A percentile compares a stretch with the other conserved stretches of the same genome.
These are phyloP conservation scores for Phyllotreta cruciferae DNA, from an alignment of 2,888 invertebrate genomes.

Conservation along the genomic window DNA sequence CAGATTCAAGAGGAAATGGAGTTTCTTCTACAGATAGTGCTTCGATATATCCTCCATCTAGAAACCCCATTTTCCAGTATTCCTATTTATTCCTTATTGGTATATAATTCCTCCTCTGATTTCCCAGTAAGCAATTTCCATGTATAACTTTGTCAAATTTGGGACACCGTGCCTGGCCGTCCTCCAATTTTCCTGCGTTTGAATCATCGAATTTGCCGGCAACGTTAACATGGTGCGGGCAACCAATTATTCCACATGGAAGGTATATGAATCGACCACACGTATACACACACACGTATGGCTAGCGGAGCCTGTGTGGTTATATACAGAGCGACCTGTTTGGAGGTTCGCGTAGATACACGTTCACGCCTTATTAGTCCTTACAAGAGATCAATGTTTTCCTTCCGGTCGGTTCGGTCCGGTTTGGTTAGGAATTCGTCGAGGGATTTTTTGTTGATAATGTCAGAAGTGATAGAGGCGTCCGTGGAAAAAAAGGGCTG, in stretches of 20 bases:
- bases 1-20: too few relatives aligned
- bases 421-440: too few relatives aligned
- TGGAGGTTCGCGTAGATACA: constrained; percentile 23
- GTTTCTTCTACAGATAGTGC: too few relatives aligned
- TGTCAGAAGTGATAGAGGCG: constrained; percentile 11
- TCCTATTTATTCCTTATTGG: too few relatives aligned
- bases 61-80: too few relatives aligned
- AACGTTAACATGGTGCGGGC: constrained; percentile 19
- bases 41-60: too few relatives aligned
- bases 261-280: constrained; percentile 30
- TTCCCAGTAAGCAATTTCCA: neutral
- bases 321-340: constrained; percentile 19
- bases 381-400: constrained; percentile 45
- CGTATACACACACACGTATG: constrained; percentile 18
- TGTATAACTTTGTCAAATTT: neutral
- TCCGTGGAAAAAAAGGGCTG: too few relatives aligned
- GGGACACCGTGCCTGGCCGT: constrained; percentile 9
- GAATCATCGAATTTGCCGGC: constrained; percentile 23
- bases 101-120: too few relatives aligned
- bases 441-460: neutral
- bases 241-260: constrained; percentile 35
- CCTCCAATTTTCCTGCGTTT: constrained; percentile 14
- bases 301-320: constrained; percentile 12
- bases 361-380: constrained; percentile 43
- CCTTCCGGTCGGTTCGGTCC: neutral